Conservation (phyloP, 1,140 invertebrate species). For the Pogonomyrmex barbatus region DNA sequence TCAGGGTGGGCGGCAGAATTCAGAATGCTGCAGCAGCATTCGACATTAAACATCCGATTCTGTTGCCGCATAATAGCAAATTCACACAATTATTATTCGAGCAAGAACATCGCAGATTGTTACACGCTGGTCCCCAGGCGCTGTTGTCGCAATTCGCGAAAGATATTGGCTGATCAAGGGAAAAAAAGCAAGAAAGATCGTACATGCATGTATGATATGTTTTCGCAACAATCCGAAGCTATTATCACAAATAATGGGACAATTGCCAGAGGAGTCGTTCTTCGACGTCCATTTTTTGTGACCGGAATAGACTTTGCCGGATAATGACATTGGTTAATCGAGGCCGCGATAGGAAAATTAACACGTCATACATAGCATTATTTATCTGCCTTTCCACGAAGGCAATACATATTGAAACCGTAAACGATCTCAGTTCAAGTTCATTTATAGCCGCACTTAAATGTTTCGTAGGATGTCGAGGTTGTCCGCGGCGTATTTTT, state of each 20-base stretch:
- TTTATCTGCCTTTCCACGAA: background rate
- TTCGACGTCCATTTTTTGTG: background rate
- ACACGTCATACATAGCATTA: background rate
- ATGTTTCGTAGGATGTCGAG: background rate
- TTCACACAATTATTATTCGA: background rate
- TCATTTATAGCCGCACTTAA: background rate
- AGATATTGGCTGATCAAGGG: no score
- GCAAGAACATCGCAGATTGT: background rate
- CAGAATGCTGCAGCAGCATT: background rate
- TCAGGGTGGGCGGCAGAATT: slow-evolving; percentile 1
- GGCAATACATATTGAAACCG: background rate
- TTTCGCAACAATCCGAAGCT: background rate
- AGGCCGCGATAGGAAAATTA: background rate
- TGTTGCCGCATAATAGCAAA: background rate
- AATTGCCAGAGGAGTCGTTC: background rate
- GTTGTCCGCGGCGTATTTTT: background rate
- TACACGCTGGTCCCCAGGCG: background rate
- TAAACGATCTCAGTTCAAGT: background rate
- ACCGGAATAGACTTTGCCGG: background rate
- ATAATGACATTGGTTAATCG: background rate
- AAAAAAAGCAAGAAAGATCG: no score
- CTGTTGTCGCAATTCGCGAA: background rate
- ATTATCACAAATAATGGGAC: background rate
- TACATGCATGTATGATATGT: no score
- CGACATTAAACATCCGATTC: background rate